Conservation (phyloP, 2,113 vertebrate genomes). For the Pterocles gutturalis region DNA sequence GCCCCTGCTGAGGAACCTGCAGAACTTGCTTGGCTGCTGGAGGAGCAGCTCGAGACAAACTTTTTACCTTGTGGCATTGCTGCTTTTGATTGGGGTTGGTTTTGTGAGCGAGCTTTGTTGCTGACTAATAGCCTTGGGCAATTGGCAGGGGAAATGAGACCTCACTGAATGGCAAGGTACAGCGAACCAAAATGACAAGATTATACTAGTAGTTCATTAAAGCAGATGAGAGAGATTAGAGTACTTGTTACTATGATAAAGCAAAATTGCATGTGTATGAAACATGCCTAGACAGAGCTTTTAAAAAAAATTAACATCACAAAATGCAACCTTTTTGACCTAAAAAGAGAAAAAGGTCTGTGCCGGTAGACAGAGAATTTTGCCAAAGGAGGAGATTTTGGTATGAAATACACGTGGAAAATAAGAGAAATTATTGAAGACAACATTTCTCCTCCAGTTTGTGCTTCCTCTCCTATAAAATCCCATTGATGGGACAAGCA, state of each 20-base stretch:
- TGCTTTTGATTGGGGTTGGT: slow-evolving; percentile 15
- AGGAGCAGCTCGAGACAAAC: neutral
- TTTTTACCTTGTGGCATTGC: neutral
- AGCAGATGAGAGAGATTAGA: slow-evolving; percentile 55
- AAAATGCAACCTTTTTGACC: neutral
- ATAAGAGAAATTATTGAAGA: neutral
- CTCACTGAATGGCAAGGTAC: slow-evolving; percentile 12
- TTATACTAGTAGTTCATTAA: slow-evolving; percentile 67
- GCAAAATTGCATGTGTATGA: slow-evolving; percentile 16
- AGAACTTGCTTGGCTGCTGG: neutral
- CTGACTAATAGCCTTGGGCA: slow-evolving; percentile 40
- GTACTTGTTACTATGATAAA: slow-evolving; percentile 53
- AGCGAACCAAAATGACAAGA: slow-evolving; percentile 50
- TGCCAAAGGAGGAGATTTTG: neutral
- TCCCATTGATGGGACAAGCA: neutral
- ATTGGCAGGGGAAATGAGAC: slow-evolving; percentile 54
- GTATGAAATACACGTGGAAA: neutral
- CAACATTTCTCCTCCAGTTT: neutral
- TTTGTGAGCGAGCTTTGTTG: neutral
- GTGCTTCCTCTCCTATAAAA: neutral
- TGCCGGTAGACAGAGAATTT: neutral
- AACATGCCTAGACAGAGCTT: slow-evolving; percentile 32
- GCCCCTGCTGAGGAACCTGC: neutral
- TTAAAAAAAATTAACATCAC: neutral
- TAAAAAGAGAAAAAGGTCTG: neutral